phyloP scores from a whole-genome alignment of 2,113 vertebrate genomes.

The Macroglossus sobrinus region DNA sequence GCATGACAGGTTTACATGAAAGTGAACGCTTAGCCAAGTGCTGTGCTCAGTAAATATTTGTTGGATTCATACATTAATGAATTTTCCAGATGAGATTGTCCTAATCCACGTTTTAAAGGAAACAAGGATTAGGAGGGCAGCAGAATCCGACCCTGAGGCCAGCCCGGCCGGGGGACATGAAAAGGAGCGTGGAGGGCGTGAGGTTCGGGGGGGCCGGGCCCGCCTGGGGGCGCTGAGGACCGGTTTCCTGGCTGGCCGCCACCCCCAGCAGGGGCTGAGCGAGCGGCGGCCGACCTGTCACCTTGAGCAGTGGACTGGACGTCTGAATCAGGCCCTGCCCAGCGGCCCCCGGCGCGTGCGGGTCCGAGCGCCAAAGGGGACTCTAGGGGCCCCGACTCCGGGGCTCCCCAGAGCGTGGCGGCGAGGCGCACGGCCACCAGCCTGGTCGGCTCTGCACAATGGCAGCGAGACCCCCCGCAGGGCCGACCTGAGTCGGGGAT shows the following conservation, averaged over 20 bases:
- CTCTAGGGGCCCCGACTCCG: rapidly evolving
- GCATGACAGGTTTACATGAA: too few species aligned
- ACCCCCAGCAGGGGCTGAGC: too few species aligned
- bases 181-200: background rate
- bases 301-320: too few species aligned
- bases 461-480: rapidly evolving
- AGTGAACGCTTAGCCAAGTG: background rate
- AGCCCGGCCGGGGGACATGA: background rate
- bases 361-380: background rate
- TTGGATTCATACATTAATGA: constrained; percentile 56
- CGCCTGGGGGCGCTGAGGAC: background rate
- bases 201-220: background rate
- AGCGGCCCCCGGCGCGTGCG: rapidly evolving
- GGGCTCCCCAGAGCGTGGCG: rapidly evolving
- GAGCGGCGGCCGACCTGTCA: too few species aligned
- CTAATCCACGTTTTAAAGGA: constrained; percentile 65
- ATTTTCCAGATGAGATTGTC: constrained; percentile 68
- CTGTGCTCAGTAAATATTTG: constrained; percentile 57
- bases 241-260: background rate
- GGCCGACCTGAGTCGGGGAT: rapidly evolving
- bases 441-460: rapidly evolving
- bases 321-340: rapidly evolving
- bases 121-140: background rate
- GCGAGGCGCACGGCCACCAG: rapidly evolving
- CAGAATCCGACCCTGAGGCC: background rate